Evolutionary conservation across 2,888 invertebrate genomes (phyloP), one percentile per base, ranked within the genome.

Genomic region (Clepsis dumicolana): DNA sequence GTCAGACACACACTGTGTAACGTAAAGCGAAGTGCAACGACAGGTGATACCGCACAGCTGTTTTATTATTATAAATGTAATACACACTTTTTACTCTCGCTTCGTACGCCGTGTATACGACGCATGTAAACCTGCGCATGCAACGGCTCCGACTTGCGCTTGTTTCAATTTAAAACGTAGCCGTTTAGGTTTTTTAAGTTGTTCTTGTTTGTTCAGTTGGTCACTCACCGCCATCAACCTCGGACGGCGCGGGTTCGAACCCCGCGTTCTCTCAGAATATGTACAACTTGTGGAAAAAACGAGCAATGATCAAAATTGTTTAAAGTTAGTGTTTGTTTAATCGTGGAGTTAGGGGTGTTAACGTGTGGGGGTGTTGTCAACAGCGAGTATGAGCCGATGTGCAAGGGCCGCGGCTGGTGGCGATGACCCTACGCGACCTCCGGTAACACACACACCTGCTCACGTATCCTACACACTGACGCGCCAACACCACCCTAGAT

Each of bases 381-480:
- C 91, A 91, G 91, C 83, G 87, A 85, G 85, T 87, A 88, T 85
- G 90, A 83, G 88, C 88, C 89, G 86, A 85, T 88, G 87, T 72
- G 86, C 76, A 80, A 75, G 80, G 75, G 80, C 72, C 87, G 87
- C 84, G 85, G 82, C 74, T 81, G 86, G 80, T 83, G 88, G 83
- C 90, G 89, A 79, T 90, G 91, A 88, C 90, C 81, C 79, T 73
- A 73, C 85, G 87, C 85, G 81, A 52, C 79, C 74, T 75, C 85
- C 86, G 90, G 90, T 89, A 88, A 85, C 81, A 64, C 72, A 50
- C 73, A 38, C 66, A 38, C 38, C 57, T 52, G 62, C 71, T 64
- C 59, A 56, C 67, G 54, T 70, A 74, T 27, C 72, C 10, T 32
- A 38, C 72, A 32, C 62, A 50, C 70, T 29, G 61, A 35, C 67